Evolutionary conservation across 2,113 vertebrate genomes (phyloP).

Genomic region (Catharus fuscescens): DNA sequence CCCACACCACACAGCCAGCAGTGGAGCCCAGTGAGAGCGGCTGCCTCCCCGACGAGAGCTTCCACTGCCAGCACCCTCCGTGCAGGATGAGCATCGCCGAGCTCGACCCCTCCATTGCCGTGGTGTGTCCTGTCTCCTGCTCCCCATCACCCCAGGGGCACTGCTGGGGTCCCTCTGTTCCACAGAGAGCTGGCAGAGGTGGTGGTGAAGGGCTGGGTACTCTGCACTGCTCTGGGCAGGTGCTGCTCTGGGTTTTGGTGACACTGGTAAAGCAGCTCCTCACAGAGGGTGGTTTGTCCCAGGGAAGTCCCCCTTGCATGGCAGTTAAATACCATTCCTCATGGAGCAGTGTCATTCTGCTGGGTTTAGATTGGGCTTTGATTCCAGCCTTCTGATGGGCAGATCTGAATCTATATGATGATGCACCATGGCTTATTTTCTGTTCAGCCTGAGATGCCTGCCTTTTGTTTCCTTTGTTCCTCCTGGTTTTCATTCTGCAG

Average conservation of each 20-base stretch:
- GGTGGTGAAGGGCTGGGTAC: not conserved
- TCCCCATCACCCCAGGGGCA: accelerated
- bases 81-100: constrained; percentile 96
- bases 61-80: constrained; percentile 96
- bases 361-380: not conserved
- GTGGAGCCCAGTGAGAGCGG: constrained; percentile 82
- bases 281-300: not conserved
- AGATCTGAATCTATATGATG: not conserved
- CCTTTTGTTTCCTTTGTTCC: not conserved
- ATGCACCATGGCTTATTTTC: not conserved
- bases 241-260: not conserved
- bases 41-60: constrained; percentile 87
- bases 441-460: not conserved
- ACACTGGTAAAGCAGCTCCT: accelerated
- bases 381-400: not conserved
- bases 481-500: not conserved
- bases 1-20: constrained; percentile 92
- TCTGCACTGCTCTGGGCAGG: not conserved
- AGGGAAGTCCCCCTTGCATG: not conserved
- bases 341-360: not conserved
- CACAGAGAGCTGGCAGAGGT: not conserved
- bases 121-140: constrained; percentile 75
- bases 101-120: constrained; percentile 95
- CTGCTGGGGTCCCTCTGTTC: not conserved
- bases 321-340: not conserved